Percentiles rank a stretch among this genome's conserved stretches.
These are phyloP conservation scores for Mormoops blainvillei DNA, from an alignment of 2,113 vertebrate genomes.

Conservation along the genomic window DNA sequence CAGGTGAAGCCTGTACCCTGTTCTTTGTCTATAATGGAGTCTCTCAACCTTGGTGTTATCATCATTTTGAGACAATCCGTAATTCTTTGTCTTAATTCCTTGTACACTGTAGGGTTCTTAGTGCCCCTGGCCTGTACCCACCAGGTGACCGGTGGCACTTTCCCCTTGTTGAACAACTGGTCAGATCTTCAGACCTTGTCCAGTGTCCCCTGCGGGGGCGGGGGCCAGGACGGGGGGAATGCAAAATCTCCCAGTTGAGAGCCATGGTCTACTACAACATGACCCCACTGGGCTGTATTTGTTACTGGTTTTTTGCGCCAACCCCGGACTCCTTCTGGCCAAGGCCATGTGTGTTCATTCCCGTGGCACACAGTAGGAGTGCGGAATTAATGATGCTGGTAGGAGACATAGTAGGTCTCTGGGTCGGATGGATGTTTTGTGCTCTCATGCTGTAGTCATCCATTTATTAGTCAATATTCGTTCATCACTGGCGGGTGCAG, in stretches of 20 bases:
- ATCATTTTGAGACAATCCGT: background rate
- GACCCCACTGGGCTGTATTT: background rate
- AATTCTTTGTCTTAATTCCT: background rate
- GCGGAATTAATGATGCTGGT: background rate
- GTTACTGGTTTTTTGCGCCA: background rate
- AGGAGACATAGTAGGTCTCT: background rate
- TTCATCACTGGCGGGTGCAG: background rate
- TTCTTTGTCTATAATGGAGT: background rate
- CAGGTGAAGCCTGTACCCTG: fast-evolving
- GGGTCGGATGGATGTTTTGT: background rate
- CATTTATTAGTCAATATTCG: background rate
- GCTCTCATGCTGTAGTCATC: background rate
- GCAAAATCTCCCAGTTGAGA: background rate
- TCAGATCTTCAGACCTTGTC: background rate
- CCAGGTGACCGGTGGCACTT: background rate
- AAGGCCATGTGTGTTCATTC: background rate
- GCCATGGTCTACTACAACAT: fast-evolving
- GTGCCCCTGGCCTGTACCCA: too few species aligned
- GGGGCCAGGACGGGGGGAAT: fast-evolving
- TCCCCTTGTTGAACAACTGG: background rate
- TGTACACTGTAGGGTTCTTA: background rate
- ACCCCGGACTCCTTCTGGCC: too few species aligned
- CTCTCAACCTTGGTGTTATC: background rate
- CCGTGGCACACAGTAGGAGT: background rate
- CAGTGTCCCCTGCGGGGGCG: too few species aligned